These are phyloP conservation scores for Anoplophora glabripennis DNA, from an alignment of 1,140 invertebrate genomes.

Conservation along the genomic window DNA sequence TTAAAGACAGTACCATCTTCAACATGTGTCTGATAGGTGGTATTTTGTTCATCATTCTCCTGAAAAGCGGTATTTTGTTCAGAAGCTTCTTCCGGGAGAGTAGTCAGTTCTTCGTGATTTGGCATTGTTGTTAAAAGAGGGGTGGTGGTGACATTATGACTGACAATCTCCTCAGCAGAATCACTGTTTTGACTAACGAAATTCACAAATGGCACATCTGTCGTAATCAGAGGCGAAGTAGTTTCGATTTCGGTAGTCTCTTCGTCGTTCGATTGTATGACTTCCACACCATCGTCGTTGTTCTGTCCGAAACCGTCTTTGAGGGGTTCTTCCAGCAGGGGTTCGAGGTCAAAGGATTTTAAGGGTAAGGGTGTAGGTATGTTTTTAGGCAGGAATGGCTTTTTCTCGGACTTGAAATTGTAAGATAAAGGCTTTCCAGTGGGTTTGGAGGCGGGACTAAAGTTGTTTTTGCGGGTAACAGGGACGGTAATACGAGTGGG, in stretches of 20 bases:
- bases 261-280: constrained; percentile 48
- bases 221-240: constrained; percentile 16
- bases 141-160: no score
- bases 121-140: no score
- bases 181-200: no score
- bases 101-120: no score
- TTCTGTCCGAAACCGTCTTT: constrained; percentile 52
- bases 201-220: constrained; percentile 9
- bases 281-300: constrained; percentile 53
- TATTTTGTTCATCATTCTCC: constrained; percentile 17
- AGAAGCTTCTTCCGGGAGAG: no score
- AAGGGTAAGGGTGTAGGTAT: constrained; percentile 38
- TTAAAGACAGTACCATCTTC: neutral
- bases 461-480: constrained; percentile 34
- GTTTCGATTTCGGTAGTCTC: constrained; percentile 14
- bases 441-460: constrained; percentile 34
- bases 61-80: constrained; percentile 1
- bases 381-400: constrained; percentile 30
- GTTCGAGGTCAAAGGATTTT: constrained; percentile 55
- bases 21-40: neutral
- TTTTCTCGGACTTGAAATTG: constrained; percentile 32
- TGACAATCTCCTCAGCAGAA: no score
- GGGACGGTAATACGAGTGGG: constrained; percentile 30
- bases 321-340: constrained; percentile 55
- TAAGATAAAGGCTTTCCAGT: constrained; percentile 24